Base-by-base conservation (phyloP, 2,113 vertebrate species). In the Oreochromis spilurus region DNA sequence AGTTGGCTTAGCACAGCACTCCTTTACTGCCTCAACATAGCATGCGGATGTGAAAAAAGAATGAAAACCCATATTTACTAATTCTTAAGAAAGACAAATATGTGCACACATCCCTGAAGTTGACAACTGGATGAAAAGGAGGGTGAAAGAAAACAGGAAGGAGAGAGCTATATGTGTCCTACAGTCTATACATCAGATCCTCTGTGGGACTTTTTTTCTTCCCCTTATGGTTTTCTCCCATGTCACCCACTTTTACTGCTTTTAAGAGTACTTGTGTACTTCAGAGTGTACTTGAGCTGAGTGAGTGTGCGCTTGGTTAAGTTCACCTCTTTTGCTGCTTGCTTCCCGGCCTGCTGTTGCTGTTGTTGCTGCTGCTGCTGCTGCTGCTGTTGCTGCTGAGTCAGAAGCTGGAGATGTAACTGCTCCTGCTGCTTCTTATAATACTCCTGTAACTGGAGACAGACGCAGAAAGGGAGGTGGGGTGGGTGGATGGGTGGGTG, bases 351-450 rank as follows among this genome's bases (percentile, higher is more conserved):
- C 91, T 97, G 97, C 87, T 96, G 94, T 16, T 92, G 91, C 31
- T 65, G 34, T 1, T 65, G 97, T 24, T 96, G 94, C 0, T 91
- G 91, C 57, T 97, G 97, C 2, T 92, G 91, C 13, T 98, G 97
- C 57, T 98, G 97, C 62, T 97, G 96, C 75, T 96, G 96, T 24
- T 98, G 98, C 95, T 99, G 99, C 90, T 99, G 98, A 83, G 97
- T 98, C 94, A 99, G 95, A 85, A 99, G 98, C 95, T 99, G 99
- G 87, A 99, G 96, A 91, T 99, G 99, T 88, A 99, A 97, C 94
- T 99, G 99, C 89, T 99, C 99, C 95, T 99, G 99, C 91, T 99
- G 98, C 95, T 99, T 99, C 96, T 99, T 99, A 94, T 99, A 99
- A 89, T 99, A 99, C 95, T 99, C 99, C 96, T 99, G 99, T 93